Conservation (phyloP, 1,140 invertebrate species). For the Drosophila ohnishii region DNA sequence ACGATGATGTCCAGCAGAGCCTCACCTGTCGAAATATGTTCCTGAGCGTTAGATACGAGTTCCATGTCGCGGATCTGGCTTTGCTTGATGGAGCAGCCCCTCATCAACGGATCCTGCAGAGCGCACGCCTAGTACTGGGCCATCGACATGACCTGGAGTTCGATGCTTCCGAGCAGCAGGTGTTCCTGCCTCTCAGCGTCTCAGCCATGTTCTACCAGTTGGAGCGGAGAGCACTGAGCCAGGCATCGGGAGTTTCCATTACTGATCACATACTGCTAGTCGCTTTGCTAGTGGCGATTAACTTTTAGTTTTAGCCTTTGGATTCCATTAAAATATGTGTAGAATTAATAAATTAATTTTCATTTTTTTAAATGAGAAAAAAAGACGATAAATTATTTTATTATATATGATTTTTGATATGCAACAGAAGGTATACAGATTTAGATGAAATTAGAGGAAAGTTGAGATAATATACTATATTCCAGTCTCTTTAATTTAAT, state of each 20-base stretch:
- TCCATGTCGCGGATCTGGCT: constrained; percentile 45
- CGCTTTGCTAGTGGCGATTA: background rate
- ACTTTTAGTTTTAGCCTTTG: background rate
- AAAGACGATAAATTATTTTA: background rate
- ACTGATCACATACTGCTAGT: background rate
- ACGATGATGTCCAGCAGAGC: constrained; percentile 38
- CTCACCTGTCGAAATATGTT: constrained; percentile 75
- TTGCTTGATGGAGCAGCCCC: constrained; percentile 31
- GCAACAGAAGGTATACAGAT: background rate
- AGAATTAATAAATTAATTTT: background rate
- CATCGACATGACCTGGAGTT: constrained; percentile 73
- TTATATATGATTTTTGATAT: background rate
- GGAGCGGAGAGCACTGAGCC: constrained; percentile 5
- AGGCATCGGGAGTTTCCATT: background rate
- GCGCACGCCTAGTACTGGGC: constrained; percentile 57
- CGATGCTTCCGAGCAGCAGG: constrained; percentile 52
- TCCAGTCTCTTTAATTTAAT: too few species aligned
- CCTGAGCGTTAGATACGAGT: constrained; percentile 70
- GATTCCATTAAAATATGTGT: too few species aligned
- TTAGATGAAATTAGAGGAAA: background rate
- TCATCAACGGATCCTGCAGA: constrained; percentile 60
- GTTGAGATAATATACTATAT: background rate
- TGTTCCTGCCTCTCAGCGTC: constrained; percentile 62
- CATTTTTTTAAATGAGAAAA: background rate
- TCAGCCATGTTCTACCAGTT: constrained; percentile 68